Conservation (phyloP, 2,113 vertebrate genomes). For the Myrmophylax atrothorax region DNA sequence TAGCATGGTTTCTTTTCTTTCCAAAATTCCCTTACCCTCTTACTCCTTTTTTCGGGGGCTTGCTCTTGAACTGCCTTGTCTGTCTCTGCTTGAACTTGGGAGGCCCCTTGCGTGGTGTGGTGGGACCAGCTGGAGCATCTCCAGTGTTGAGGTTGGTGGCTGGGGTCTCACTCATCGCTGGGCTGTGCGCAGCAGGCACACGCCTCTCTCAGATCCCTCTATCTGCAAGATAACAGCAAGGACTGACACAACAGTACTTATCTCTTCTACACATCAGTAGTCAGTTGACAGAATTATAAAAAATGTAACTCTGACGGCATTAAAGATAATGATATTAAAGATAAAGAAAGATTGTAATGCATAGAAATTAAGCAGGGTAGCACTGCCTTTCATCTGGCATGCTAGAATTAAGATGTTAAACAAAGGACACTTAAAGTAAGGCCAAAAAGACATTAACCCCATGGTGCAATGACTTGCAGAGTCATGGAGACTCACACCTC, state of each 20-base stretch:
- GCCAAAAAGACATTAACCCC: neutral
- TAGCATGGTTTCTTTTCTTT: neutral
- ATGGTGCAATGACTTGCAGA: neutral
- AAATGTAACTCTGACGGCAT: neutral
- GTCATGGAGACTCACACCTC: neutral
- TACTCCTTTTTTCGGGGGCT: conserved; percentile 95
- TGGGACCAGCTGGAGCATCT: conserved; percentile 73
- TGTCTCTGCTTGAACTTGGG: conserved; percentile 98
- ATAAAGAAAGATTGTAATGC: neutral
- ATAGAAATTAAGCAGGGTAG: neutral
- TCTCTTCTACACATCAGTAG: neutral
- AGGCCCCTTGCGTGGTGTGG: conserved; percentile 93
- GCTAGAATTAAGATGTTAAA: neutral
- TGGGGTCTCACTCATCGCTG: conserved; percentile 70
- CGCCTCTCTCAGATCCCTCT: neutral
- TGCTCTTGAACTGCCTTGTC: conserved; percentile 97
- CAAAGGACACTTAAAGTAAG: neutral
- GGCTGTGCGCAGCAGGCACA: neutral
- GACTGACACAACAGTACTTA: neutral
- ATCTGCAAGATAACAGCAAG: conserved; percentile 45
- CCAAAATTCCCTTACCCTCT: conserved; percentile 83
- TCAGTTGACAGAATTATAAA: neutral
- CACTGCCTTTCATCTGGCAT: neutral
- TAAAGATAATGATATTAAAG: neutral
- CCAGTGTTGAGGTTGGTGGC: conserved; percentile 43